Evolutionary conservation across 1,140 invertebrate genomes (phyloP), one percentile per base, ranked within the genome.

Genomic region (Tetramorium parvispinum): DNA sequence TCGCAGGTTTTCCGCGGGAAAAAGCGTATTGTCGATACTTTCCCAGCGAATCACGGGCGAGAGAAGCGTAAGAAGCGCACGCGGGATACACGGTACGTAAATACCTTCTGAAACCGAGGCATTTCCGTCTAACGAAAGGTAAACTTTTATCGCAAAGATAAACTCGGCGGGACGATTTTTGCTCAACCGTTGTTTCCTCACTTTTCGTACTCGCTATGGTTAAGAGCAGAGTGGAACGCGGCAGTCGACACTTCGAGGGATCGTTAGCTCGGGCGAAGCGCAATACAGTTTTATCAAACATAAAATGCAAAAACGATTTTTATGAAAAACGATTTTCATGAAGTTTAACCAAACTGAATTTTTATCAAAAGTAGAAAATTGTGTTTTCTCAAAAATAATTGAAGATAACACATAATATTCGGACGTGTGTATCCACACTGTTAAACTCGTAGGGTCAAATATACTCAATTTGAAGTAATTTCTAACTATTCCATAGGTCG

Each of bases 41-140:
- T 40, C 87, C 77, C 27, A 51, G 85, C 87, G 89, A 91, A 90
- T 92, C 87, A 85, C 88, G 87, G 75, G 73, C 51, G 73, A 75
- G 85, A 85, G 77, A 75, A 43, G 86, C 78, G 76, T 71, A 76
- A 79, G 76, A 59, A 77, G n/a, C 61, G 71, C 82, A 63, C 59
- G 37, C 40, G 63, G 61, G 81, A 85, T 85, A 85, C 76, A 71
- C 87, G 91, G 88, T 66, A 87, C 75, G 83, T 88, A 86, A 89
- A 85, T 89, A 83, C 71, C 82, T 89, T 83, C 89, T 75, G 88
- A 92, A 93, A 93, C 90, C 91, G 89, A 88, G 88, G 71, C 81
- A 87, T 89, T 92, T 79, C 46, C 85, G 77, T 88, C 86, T 93
- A 94, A 94, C 93, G 93, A 93, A 94, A 94, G 91, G 92, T 93